A percentile compares a stretch with the other conserved stretches of the same genome.
phyloP scores from a whole-genome alignment of 2,797 vertebrate genomes.

The Rhinogobio ventralis region DNA sequence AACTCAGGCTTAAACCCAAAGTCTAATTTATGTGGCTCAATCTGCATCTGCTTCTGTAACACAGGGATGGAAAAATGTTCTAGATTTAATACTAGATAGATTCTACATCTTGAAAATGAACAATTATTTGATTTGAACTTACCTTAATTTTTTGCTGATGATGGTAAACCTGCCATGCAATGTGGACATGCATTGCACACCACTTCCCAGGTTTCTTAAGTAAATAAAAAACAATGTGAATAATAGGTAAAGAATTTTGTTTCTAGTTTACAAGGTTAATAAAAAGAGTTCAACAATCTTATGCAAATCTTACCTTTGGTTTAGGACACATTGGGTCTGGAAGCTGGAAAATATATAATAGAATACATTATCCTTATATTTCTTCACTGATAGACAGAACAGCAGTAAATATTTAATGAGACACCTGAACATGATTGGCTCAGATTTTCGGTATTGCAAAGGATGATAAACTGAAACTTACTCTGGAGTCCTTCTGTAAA shows the following conservation, averaged over 20 bases:
- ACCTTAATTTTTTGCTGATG: constrained; percentile 99
- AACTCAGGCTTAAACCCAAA: constrained; percentile 98
- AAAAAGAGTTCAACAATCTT: not conserved
- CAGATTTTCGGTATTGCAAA: not conserved
- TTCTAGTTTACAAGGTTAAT: not conserved
- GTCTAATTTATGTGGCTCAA: constrained; percentile 97
- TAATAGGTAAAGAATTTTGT: not conserved
- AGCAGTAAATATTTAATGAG: constrained; percentile 6
- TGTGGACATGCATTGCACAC: constrained; percentile 99
- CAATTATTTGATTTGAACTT: constrained; percentile 67
- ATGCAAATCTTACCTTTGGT: constrained; percentile 89
- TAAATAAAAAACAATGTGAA: constrained; percentile 4
- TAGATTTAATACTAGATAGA: not conserved
- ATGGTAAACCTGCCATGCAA: constrained; percentile 99
- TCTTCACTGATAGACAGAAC: not conserved
- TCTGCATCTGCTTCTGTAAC: constrained; percentile 97
- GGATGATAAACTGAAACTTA: constrained; percentile 69
- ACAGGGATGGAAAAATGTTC: not conserved
- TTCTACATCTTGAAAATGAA: not conserved
- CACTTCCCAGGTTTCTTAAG: constrained; percentile 97
- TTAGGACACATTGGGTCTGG: constrained; percentile 97
- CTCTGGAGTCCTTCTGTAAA: constrained; percentile 96
- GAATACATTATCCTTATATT: not conserved
- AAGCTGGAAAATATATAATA: constrained; percentile 78
- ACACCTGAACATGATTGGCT: not conserved